These are phyloP conservation scores for Heptranchias perlo DNA, from an alignment of 2,113 vertebrate genomes.

Conservation along the genomic window DNA sequence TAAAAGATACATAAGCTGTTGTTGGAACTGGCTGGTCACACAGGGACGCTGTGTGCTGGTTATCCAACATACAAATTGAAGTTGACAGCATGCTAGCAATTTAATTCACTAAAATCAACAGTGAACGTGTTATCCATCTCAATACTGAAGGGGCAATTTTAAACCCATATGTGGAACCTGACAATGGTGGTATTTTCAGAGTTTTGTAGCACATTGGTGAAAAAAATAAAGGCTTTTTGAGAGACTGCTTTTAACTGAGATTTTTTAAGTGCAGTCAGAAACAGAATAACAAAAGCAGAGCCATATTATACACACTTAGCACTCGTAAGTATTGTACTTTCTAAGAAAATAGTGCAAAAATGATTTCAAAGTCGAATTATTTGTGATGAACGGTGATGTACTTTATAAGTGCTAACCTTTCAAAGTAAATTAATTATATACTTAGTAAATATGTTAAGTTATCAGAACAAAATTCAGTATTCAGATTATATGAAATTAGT, in stretches of 20 bases:
- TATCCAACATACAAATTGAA: slow-evolving; percentile 56
- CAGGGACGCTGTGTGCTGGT: slow-evolving; percentile 60
- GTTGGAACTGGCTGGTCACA: slow-evolving; percentile 49
- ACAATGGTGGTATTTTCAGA: slow-evolving; percentile 49
- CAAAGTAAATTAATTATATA: neutral
- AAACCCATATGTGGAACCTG: slow-evolving; percentile 47
- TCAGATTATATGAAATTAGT: neutral
- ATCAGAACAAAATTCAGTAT: neutral
- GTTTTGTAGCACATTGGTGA: slow-evolving; percentile 36
- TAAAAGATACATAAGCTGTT: slow-evolving; percentile 43
- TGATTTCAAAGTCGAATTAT: neutral
- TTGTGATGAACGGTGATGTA: neutral
- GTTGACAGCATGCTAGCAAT: slow-evolving; percentile 65
- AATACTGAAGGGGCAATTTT: slow-evolving; percentile 41
- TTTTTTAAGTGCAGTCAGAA: neutral
- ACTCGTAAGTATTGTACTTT: neutral
- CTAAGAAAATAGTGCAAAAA: neutral
- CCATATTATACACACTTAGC: neutral
- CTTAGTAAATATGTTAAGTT: slow-evolving; percentile 7
- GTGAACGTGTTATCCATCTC: slow-evolving; percentile 40
- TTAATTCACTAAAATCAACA: slow-evolving; percentile 62
- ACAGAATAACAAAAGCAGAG: slow-evolving; percentile 2
- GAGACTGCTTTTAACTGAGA: neutral
- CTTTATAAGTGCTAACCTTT: neutral
- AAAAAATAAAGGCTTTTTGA: neutral